Percentiles rank a stretch among this genome's conserved stretches.
phyloP scores from a whole-genome alignment of 23 tunicate genomes.

The Phallusia fumigata region DNA sequence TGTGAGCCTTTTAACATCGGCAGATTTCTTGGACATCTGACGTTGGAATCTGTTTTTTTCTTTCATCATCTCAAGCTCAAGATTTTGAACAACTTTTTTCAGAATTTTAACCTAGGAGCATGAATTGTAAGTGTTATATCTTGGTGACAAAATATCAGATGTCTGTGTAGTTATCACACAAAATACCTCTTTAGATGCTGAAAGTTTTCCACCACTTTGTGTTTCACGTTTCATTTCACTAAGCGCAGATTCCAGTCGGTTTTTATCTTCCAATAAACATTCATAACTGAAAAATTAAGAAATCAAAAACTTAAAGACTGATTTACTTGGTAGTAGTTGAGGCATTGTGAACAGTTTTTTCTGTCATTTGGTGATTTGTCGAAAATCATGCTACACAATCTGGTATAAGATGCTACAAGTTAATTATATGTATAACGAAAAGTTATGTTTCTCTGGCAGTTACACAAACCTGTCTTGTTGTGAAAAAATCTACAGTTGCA shows the following conservation, averaged over 20 bases:
- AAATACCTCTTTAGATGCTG: conserved; percentile 81
- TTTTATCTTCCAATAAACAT: conserved; percentile 61
- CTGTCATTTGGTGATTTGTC: no score
- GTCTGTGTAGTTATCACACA: no score
- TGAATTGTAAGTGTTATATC: no score
- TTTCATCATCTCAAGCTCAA: conserved; percentile 86
- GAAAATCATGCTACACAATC: no score
- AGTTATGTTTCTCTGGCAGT: no score
- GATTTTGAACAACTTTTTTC: conserved; percentile 88
- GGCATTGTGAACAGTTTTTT: no score
- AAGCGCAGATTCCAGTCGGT: conserved; percentile 37
- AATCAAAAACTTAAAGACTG: background rate
- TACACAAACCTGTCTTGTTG: no score
- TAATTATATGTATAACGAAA: no score
- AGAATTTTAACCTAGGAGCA: conserved; percentile 62
- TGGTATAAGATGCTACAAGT: no score
- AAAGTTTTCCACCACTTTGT: conserved; percentile 40
- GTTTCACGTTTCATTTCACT: conserved; percentile 52
- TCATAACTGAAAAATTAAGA: conserved; percentile 46
- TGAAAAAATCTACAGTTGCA: no score
- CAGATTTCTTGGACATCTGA: conserved; percentile 64
- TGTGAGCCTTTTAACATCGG: conserved; percentile 66
- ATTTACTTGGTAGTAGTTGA: no score
- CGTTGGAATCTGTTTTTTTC: conserved; percentile 83
- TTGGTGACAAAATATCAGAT: no score